Conservation (phyloP, 2,888 invertebrate genomes). For the Autographa gamma region DNA sequence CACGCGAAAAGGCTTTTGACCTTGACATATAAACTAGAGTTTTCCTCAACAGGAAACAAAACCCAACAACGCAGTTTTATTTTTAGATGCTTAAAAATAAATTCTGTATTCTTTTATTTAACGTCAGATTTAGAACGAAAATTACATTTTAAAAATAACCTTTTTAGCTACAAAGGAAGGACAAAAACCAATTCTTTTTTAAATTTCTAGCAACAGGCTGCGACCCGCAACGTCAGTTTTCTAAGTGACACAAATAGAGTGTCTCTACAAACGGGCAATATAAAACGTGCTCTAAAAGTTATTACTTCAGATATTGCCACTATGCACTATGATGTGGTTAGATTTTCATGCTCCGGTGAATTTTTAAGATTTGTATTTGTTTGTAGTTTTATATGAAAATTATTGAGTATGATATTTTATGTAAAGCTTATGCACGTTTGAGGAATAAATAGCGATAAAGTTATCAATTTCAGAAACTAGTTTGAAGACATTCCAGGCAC, state of each 20-base stretch:
- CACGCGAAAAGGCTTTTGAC: background rate
- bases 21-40: background rate
- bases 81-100: background rate
- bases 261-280: conserved; percentile 83
- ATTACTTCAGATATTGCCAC: conserved; percentile 72
- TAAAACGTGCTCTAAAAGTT: conserved; percentile 84
- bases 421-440: background rate
- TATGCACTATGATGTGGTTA: conserved; percentile 57
- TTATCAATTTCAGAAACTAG: too few species aligned
- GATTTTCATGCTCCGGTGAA: conserved; percentile 49
- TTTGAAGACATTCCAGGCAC: too few species aligned
- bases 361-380: conserved; percentile 13
- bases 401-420: background rate
- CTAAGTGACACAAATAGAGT: conserved; percentile 86
- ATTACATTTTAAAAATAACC: background rate
- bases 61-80: background rate
- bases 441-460: too few species aligned
- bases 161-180: background rate
- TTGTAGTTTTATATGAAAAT: background rate
- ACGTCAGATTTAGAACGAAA: background rate
- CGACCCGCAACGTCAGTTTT: conserved; percentile 60
- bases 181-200: conserved; percentile 40
- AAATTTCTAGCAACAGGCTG: conserved; percentile 16
- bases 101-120: background rate
- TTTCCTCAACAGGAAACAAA: background rate